Base-by-base conservation (phyloP, 2,888 invertebrate genomes). In the Drosophila picticornis region DNA sequence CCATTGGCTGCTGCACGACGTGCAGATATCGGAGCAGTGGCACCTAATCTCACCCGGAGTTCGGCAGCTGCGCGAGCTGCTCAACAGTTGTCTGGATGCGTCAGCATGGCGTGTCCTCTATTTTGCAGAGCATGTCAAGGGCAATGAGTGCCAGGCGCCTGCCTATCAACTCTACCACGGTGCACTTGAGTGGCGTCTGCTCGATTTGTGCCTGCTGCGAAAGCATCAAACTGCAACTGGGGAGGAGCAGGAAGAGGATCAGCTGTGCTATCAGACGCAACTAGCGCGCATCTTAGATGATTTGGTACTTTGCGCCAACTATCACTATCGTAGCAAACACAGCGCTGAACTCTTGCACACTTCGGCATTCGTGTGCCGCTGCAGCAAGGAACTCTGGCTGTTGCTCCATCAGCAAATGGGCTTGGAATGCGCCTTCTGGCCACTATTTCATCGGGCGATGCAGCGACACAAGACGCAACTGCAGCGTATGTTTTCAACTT, bases 351-450 rank as follows among this genome's bases (percentile, higher is more conserved):
- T 95, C n/a, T 80, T 91, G 25, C 90, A 92, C n/a, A 93, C 90
- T 57, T 93, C 94, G 22, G 94, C 95, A 0, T 95, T 95, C 81
- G 93, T 93, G 65, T 95, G 95, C 69, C 94, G 94, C 19, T 95
- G 95, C 77, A 91, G 94, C 6, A 94, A 94, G 89, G 95, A 95
- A 90, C 81, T 94, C 46, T 95, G 95, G 95, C 84, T 94, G 0
- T 73, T 95, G 16, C 93, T 94, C 77, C 86, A 94, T 32, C 90
- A 89, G 84, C 75, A 59, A 34, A 58, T 6, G 6, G 38, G n/a
- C 22, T 63, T 40, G 19, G 77, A 84, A 0, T 50, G 64, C 4
- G 75, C 62, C 10, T 94, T 95, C 83, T 95, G 95, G 95, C 81
- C 90, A 2, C 88, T 93, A 62, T 93, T 94, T 13, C 94, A 94